phyloP scores from a whole-genome alignment of 2,797 vertebrate species.

The Ptychobarbus kaznakovi region DNA sequence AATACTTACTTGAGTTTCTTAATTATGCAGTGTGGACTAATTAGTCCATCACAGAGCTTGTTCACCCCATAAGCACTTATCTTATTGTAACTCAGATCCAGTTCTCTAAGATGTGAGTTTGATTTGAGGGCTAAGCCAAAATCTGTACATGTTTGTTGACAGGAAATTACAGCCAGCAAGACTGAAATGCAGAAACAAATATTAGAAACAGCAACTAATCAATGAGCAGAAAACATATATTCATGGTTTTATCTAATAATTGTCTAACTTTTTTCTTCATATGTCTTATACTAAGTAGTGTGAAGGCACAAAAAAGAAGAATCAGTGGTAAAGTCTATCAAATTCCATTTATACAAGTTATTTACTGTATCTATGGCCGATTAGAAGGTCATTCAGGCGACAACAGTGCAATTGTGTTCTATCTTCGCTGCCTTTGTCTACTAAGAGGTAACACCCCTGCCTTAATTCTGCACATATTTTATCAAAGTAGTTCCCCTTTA shows the following conservation, averaged over 20 bases:
- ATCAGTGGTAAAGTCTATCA: not conserved
- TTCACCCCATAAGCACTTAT: not conserved
- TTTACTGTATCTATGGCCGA: not conserved
- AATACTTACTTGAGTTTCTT: slow-evolving; percentile 42
- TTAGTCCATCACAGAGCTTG: slow-evolving; percentile 14
- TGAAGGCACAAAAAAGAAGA: not conserved
- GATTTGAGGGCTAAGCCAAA: slow-evolving; percentile 9
- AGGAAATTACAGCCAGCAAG: slow-evolving; percentile 15
- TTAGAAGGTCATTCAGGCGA: not conserved
- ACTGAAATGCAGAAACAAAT: slow-evolving; percentile 10
- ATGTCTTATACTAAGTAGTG: not conserved
- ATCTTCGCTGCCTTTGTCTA: too few relatives aligned
- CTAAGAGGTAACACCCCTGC: too few relatives aligned
- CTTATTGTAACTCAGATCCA: slow-evolving; percentile 41
- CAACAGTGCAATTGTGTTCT: too few relatives aligned
- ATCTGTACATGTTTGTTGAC: not conserved
- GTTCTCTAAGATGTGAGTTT: slow-evolving; percentile 34
- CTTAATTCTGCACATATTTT: too few relatives aligned
- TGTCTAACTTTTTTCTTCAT: too few relatives aligned
- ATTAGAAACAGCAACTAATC: not conserved
- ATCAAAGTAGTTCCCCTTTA: too few relatives aligned
- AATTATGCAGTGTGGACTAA: slow-evolving; percentile 39
- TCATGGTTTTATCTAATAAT: not conserved
- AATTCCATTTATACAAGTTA: not conserved
- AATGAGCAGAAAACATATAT: not conserved